Base-by-base conservation (phyloP, 1,140 invertebrate species). In the Drosophila navojoa region DNA sequence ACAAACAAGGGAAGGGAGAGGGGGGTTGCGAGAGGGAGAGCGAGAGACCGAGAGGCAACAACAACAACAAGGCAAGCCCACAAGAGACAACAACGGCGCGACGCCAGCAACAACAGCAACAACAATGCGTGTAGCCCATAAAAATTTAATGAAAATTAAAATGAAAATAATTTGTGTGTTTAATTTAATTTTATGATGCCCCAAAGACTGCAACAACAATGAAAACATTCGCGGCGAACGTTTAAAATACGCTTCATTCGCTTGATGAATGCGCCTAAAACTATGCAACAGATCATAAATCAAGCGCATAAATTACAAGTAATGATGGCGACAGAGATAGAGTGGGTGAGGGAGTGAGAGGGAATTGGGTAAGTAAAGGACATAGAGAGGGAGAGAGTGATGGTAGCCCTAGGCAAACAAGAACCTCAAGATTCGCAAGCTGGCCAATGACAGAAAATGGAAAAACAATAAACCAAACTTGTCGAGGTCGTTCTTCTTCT, bases 111-210 rank as follows among this genome's bases (percentile, higher is more conserved):
- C 54, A 76, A 53, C 59, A 70, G 45, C 40, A 74, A 50, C 35
- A 74, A 54, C 54, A 76, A 85, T 73, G 74, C 81, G 71, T 50
- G 57, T 44, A 55, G 70, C 59, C 68, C 78, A 87, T 86, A 76
- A 86, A 86, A 87, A 87, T 87, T 87, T 89, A 89, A 87, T 87
- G 82, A 87, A 87, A 87, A 87, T 87, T 89, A 87, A 87, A 87
- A 87, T 82, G 82, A 89, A 82, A 79, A 87, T 87, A 89, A 89
- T 87, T 87, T 87, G 84, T 87, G 84, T 77, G 76, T 71, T 87
- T 89, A 87, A 87, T 87, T 87, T 89, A 82, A 87, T 87, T 89
- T 87, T 89, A 89, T 89, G 84, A 61, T 50, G 69, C 82, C 84
- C 84, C 66, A 53, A 87, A 89, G 84, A 89, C 71, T 42, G 47